Base-by-base conservation (phyloP, 2,888 invertebrate genomes). In the Perdita meconis region DNA sequence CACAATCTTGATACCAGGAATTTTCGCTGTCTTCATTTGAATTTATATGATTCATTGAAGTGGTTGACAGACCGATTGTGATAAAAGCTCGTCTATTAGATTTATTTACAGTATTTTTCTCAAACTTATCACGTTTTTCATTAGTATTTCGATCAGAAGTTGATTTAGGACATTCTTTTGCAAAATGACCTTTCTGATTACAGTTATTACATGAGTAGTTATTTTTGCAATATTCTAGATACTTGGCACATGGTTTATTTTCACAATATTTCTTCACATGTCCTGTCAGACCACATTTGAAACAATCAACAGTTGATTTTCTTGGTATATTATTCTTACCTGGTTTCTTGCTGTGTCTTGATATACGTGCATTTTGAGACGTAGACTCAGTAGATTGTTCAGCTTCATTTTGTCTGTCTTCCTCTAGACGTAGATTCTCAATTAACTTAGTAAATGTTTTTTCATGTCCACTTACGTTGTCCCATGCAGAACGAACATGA, bases 121-220 rank as follows among this genome's bases (percentile, higher is more conserved):
- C 16, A 26, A 56, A 64, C 34, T 38, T 61, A 0, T 63, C 34
- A 26, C n/a, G 6, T 16, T 42, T 42, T 30, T 30, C 30, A 42
- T 16, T 42, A n/a, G 73, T 63, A 50, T 65, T 67, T 22, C 61
- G 77, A 6, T 68, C 53, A 26, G 53, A 34, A 8, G 67, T 60
- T 13, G 66, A 65, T 13, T 16, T 13, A 4, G 16, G 19, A 36
- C 55, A 56, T 8, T 56, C 55, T 3, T 34, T 38, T 6, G 36
- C 55, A 56, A 56, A 36, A 16, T 86, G 87, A 24, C 87, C 87
- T 26, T 85, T 87, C 47, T 81, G 38, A 1, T 83, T 78, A 64
- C 86, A 88, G 5, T 22, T 83, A 67, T 88, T 87, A 61, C 87
- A 88, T 4, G 64, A 44, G 71, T 87, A 88, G 8, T 72, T 85